Conservation (phyloP, 2,797 vertebrate species). For the Lagocephalus sceleratus region DNA sequence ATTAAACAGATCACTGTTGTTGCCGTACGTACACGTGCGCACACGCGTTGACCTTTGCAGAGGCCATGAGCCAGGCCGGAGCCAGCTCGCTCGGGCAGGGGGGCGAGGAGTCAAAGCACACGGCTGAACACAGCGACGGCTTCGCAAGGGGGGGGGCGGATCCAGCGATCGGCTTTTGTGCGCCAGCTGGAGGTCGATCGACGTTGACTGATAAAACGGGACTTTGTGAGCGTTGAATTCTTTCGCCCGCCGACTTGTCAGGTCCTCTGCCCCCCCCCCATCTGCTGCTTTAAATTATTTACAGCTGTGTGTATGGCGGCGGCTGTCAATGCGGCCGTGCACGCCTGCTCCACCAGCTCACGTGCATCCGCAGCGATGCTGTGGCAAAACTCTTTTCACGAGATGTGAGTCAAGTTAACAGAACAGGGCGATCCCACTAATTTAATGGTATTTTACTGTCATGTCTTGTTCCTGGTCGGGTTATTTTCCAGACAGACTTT, state of each 20-base stretch:
- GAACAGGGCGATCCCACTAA: conserved; percentile 23
- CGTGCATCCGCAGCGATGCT: conserved; percentile 23
- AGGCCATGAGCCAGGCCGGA: conserved; percentile 33
- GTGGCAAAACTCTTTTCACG: conserved; percentile 9
- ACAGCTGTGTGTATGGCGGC: conserved; percentile 43
- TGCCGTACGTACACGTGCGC: conserved; percentile 23
- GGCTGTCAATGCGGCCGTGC: conserved; percentile 14
- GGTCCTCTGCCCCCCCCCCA: conserved; percentile 41
- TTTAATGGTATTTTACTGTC: conserved; percentile 29
- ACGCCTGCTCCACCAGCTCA: conserved; percentile 31
- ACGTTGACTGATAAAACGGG: conserved; percentile 39
- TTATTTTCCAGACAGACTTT: too few relatives aligned
- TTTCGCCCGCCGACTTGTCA: conserved; percentile 24
- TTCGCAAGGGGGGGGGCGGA: conserved; percentile 44
- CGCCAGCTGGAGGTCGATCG: conserved; percentile 57
- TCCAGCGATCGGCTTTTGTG: conserved; percentile 55
- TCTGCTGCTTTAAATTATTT: conserved; percentile 68
- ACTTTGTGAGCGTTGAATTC: conserved; percentile 18
- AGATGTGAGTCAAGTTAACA: conserved; percentile 16
- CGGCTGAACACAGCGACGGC: conserved; percentile 51
- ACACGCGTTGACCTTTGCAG: conserved; percentile 58
- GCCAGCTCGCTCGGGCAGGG: conserved; percentile 51
- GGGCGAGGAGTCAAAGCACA: conserved; percentile 54
- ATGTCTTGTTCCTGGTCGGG: too few relatives aligned
- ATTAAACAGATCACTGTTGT: conserved; percentile 65